Percentiles rank a stretch among this genome's conserved stretches.
Conservation (phyloP, 2,113 vertebrate species). For the Bos indicus region DNA sequence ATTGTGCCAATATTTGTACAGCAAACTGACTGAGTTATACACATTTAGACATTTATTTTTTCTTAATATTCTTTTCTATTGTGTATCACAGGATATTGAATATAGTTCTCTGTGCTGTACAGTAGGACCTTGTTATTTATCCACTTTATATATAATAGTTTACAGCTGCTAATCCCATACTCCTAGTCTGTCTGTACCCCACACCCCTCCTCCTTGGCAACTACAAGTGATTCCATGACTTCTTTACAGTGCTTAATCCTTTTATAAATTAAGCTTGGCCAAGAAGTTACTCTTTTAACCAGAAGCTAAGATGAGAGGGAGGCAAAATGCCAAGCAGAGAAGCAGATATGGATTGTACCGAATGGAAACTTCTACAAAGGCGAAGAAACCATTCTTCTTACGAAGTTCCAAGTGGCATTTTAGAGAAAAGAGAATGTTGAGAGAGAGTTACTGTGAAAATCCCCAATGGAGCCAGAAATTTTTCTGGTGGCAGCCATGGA, state of each 20-base stretch:
- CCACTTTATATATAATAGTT: background rate
- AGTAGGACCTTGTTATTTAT: background rate
- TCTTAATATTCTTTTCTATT: background rate
- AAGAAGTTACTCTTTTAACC: conserved; percentile 3
- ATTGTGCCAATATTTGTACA: background rate
- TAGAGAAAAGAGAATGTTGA: background rate
- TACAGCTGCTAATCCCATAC: background rate
- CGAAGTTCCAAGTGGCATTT: conserved; percentile 36
- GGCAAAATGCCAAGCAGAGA: background rate
- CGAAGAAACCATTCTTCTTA: conserved; percentile 1
- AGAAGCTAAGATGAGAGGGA: background rate
- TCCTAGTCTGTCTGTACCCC: background rate
- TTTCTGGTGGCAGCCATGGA: background rate
- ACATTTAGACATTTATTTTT: background rate
- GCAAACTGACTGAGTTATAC: background rate
- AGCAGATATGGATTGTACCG: background rate
- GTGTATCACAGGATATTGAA: background rate
- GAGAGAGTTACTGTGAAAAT: conserved; percentile 30
- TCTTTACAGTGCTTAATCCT: background rate
- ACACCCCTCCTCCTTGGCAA: background rate
- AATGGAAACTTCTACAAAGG: conserved; percentile 5
- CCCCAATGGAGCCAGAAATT: background rate
- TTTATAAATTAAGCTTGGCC: conserved; percentile 22
- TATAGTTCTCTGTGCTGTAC: background rate
- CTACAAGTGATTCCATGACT: background rate